Conservation (phyloP, 2,113 vertebrate species). For the Engystomops pustulosus region DNA sequence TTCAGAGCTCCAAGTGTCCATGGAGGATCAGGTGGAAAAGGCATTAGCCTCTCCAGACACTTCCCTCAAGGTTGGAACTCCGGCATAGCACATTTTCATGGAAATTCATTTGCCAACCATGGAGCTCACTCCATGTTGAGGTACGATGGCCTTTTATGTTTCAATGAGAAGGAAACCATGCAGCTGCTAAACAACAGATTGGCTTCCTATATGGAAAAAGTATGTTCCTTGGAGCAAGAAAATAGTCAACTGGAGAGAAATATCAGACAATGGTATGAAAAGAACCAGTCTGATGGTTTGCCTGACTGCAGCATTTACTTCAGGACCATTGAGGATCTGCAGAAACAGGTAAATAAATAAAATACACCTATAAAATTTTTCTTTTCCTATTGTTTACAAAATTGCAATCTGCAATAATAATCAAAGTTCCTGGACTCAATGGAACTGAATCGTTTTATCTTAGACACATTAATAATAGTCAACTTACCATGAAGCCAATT, state of each 20-base stretch:
- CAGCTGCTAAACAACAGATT: conserved; percentile 79
- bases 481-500: too few species aligned
- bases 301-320: conserved; percentile 66
- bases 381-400: too few species aligned
- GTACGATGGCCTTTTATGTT: conserved; percentile 56
- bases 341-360: conserved; percentile 24
- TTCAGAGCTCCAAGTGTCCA: conserved; percentile 85
- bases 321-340: conserved; percentile 71
- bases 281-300: conserved; percentile 32
- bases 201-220: conserved; percentile 75
- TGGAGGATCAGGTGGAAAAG: conserved; percentile 65
- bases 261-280: conserved; percentile 68
- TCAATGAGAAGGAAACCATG: conserved; percentile 75
- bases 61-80: conserved; percentile 31
- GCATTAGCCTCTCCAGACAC: conserved; percentile 30
- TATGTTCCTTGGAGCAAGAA: conserved; percentile 66
- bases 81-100: not conserved
- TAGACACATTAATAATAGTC: too few species aligned
- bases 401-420: too few species aligned
- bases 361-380: too few species aligned
- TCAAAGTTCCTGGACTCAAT: too few species aligned
- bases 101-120: not conserved
- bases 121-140: not conserved
- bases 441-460: too few species aligned
- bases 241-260: conserved; percentile 73